Conservation (phyloP, 2,888 invertebrate genomes). For the Thymelicus acteon region DNA sequence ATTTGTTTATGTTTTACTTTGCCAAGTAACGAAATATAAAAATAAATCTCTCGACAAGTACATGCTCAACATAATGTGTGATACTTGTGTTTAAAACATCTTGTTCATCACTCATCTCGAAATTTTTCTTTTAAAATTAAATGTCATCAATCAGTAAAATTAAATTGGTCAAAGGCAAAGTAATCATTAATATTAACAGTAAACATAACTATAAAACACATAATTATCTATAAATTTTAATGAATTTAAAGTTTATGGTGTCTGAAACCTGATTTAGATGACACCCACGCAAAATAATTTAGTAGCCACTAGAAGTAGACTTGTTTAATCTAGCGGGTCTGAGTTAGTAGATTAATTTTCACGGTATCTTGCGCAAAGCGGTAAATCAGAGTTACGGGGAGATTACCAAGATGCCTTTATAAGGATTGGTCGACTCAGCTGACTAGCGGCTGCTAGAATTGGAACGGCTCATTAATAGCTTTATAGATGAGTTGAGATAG, state of each 20-base stretch:
- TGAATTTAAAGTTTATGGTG: background rate
- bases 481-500: too few species aligned
- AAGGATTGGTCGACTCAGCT: background rate
- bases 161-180: too few species aligned
- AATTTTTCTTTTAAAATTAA: too few species aligned
- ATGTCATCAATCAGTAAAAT: too few species aligned
- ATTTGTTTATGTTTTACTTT: too few species aligned
- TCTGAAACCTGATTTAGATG: background rate
- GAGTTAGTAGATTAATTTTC: constrained; percentile 15
- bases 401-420: constrained; percentile 1
- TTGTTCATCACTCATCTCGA: too few species aligned
- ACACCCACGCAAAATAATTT: background rate
- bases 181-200: too few species aligned
- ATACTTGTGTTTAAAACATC: too few species aligned
- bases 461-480: background rate
- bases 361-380: constrained; percentile 19
- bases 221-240: background rate
- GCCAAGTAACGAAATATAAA: too few species aligned
- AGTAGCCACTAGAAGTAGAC: background rate
- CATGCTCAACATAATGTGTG: too few species aligned
- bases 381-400: background rate
- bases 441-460: background rate
- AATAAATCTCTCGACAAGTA: too few species aligned
- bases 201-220: too few species aligned
- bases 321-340: background rate